Evolutionary conservation across 2,113 vertebrate genomes (phyloP), one percentile per base, ranked within the genome.

Genomic region (Pyxicephalus adspersus): DNA sequence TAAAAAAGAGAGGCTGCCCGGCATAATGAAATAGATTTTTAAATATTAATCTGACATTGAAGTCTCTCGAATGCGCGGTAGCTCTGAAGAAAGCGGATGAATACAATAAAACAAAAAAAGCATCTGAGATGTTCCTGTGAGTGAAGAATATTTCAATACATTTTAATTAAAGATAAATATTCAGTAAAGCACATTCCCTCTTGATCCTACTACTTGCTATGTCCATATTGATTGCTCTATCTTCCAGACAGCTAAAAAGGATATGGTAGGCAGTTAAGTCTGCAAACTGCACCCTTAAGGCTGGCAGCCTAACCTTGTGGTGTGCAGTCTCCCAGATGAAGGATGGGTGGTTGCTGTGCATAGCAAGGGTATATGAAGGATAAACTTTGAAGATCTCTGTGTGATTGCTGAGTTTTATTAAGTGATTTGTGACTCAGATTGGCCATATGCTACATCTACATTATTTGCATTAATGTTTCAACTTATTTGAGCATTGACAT

Each of bases 21-120:
- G 71, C 70, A 66, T 65, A 82, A 65, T 66, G 31, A 82, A 65
- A 75, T 74, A 60, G 68, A 74, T 74, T 82, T 64, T 82, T 75
- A 66, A 82, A 82, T 82, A 75, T 82, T 82, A 82, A 75, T 75
- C 29, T 82, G 70, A 75, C 80, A 82, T 82, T 82, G 80, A 82
- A 75, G 79, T 45, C 70, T 81, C 58, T 26, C 17, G 52, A 50
- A 82, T 57, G 80, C 70, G 45, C n/a, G 7, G 52, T 25, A 63
- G 19, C 45, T 66, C 61, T 50, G 31, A 65, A 20, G 60, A 65
- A 51, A 82, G 64, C 20, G 73, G 68, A 50, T 18, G 19, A 64
- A 81, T 64, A 23, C 51, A 82, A 64, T 28, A 51, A 74, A 73
- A 52, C 22, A 45, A 81, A 29, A 61, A 57, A 58, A 63, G 18